Evolutionary conservation across 2,888 invertebrate species (phyloP).

Genomic region (Malacosoma neustria): DNA sequence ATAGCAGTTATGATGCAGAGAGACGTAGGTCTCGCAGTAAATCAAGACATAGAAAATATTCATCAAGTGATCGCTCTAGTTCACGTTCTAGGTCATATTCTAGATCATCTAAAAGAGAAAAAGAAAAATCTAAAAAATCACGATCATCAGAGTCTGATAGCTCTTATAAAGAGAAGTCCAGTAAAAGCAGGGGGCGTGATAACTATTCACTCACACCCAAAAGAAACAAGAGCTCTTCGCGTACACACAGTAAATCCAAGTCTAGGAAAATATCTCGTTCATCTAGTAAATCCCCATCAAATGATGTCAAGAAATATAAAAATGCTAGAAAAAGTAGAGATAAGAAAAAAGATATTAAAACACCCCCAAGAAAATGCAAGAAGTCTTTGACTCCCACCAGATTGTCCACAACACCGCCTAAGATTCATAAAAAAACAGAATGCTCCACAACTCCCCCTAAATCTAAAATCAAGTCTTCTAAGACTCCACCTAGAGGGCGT

Average conservation of each 20-base stretch:
- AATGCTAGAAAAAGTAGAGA: constrained; percentile 25
- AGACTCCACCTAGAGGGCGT: constrained; percentile 31
- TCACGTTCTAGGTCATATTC: constrained; percentile 47
- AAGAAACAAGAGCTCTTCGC: constrained; percentile 27
- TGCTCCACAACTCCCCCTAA: constrained; percentile 31
- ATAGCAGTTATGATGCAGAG: constrained; percentile 36
- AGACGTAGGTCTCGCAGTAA: constrained; percentile 37
- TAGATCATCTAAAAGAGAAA: constrained; percentile 30
- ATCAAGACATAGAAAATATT: constrained; percentile 41
- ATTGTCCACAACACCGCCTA: constrained; percentile 36
- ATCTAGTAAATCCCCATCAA: constrained; percentile 27
- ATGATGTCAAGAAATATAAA: constrained; percentile 23
- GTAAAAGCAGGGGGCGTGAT: constrained; percentile 20
- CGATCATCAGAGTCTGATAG: constrained; percentile 41
- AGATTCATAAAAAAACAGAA: constrained; percentile 28
- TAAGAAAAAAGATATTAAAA: constrained; percentile 24
- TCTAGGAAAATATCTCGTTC: constrained; percentile 21
- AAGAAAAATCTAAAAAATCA: constrained; percentile 35
- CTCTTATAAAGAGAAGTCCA: constrained; percentile 34
- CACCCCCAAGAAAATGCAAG: constrained; percentile 30
- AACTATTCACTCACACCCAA: constrained; percentile 35
- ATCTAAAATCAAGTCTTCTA: constrained; percentile 31
- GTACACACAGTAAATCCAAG: constrained; percentile 25
- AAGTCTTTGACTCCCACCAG: constrained; percentile 28
- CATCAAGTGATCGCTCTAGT: constrained; percentile 49